Base-by-base conservation (phyloP, 2,797 vertebrate genomes). In the Acanthurus leucopareius region DNA sequence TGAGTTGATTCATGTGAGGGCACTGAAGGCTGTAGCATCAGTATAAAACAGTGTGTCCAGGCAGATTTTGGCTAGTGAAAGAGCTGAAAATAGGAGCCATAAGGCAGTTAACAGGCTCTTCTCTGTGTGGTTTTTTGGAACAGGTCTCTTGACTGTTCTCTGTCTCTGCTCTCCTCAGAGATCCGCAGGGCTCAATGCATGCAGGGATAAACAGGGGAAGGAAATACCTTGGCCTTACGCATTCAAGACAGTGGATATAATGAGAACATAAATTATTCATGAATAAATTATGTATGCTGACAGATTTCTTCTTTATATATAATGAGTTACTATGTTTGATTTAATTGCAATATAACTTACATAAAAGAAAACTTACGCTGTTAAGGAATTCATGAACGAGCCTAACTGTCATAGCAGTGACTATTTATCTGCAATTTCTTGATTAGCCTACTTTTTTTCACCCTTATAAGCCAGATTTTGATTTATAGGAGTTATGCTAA, bases 111-210 rank as follows among this genome's bases (percentile, higher is more conserved):
- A 94, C 91, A 91, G 92, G 84, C 82, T 93, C 85, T 80, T 93
- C 87, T 87, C 91, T 94, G 90, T 94, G 90, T 77, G 75, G 80
- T 56, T 87, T 32, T 88, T 85, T 91, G 88, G 92, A 94, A 93
- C 92, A 92, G 92, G 74, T 88, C 82, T 83, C 75, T 75, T 77
- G 83, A 93, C 92, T 95, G 92, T 95, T 92, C 89, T 91, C 85
- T 91, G 88, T 92, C 87, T 85, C 82, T 44, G 62, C 79, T 71
- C 59, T 72, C 83, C 82, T 88, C 73, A 45, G 84, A 91, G 89
- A 87, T 85, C 88, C 83, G 79, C 72, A 65, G 74, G 54, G 70
- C 66, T 67, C 1, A 22, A 65, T 91, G 88, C 90, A 90, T 92
- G 91, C 92, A 93, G 92, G 92, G 86, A 89, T 82, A 79, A 69